Percentiles rank a stretch among this genome's conserved stretches.
These are phyloP conservation scores for Spisula solida DNA, from an alignment of 2,888 invertebrate species.

Conservation along the genomic window DNA sequence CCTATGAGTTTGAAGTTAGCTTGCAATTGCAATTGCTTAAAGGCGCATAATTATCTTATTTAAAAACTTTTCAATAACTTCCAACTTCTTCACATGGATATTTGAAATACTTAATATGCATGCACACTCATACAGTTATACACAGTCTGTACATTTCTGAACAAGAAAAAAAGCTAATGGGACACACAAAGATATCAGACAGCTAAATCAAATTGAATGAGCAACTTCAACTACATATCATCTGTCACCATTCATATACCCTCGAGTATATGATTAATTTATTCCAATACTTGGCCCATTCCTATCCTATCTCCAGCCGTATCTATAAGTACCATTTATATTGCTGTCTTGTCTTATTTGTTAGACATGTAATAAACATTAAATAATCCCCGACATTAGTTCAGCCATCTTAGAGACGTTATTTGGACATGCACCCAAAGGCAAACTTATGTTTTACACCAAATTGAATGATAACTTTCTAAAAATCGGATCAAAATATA, in stretches of 20 bases:
- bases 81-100: no score
- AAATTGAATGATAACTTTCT: no score
- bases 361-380: neutral
- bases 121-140: neutral
- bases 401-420: neutral
- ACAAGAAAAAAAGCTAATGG: neutral
- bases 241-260: neutral
- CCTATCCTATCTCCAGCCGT: neutral
- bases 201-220: neutral
- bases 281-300: neutral
- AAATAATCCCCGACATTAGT: neutral
- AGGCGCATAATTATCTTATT: no score
- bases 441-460: no score
- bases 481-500: no score
- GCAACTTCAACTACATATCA: neutral
- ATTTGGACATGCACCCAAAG: no score
- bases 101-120: no score
- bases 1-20: no score
- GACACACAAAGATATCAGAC: neutral
- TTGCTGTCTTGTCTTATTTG: neutral
- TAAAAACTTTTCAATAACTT: no score
- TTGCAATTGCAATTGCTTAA: no score
- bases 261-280: slow-evolving; percentile 3
- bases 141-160: neutral
- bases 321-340: slow-evolving; percentile 11